Conservation (phyloP, 1,140 invertebrate species). For the Vanessa atalanta region DNA sequence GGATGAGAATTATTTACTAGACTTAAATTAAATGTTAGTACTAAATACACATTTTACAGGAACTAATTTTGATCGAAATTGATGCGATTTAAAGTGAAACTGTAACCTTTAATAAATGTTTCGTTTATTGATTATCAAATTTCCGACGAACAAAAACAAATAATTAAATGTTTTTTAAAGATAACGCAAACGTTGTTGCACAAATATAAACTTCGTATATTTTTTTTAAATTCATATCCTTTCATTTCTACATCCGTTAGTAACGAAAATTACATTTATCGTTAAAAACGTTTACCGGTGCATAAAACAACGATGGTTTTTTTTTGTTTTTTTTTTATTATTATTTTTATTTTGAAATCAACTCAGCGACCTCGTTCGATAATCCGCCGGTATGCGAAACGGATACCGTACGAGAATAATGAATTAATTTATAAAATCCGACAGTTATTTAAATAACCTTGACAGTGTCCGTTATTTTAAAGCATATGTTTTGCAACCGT, state of each 20-base stretch:
- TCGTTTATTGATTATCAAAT: too few species aligned
- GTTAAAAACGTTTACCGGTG: conserved; percentile 19
- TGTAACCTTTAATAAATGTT: too few species aligned
- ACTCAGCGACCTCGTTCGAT: conserved; percentile 8
- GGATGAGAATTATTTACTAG: too few species aligned
- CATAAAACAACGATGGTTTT: background rate
- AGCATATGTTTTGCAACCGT: too few species aligned
- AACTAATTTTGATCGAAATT: too few species aligned
- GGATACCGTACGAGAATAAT: conserved; percentile 13
- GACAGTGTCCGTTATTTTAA: conserved; percentile 18
- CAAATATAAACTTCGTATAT: background rate
- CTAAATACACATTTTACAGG: too few species aligned
- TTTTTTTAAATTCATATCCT: conserved; percentile 4
- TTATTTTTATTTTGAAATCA: conserved; percentile 23
- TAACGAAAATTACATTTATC: background rate
- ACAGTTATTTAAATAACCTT: conserved; percentile 10
- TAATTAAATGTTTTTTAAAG: background rate
- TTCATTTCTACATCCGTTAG: background rate
- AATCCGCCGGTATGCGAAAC: conserved; percentile 19
- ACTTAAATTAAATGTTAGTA: too few species aligned
- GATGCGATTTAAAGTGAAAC: too few species aligned
- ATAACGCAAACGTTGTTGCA: background rate
- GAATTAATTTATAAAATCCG: background rate
- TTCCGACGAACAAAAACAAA: too few species aligned
- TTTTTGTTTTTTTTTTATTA: background rate